These are phyloP conservation scores for Cantharis lateralis DNA, from an alignment of 2,888 invertebrate species.

Conservation along the genomic window DNA sequence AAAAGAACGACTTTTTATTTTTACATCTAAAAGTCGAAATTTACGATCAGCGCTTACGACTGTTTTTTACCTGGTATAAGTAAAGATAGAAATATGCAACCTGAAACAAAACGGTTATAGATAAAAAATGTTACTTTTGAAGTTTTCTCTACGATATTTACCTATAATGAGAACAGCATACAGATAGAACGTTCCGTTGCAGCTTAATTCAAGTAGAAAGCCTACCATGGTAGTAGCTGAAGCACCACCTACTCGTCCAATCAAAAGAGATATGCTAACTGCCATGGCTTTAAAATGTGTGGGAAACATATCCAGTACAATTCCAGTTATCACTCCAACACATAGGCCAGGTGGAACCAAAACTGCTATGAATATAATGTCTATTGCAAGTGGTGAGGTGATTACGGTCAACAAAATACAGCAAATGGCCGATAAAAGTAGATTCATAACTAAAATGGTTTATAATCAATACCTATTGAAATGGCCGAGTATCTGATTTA, in stretches of 20 bases:
- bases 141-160: background rate
- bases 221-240: constrained; percentile 68
- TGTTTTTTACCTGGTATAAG: background rate
- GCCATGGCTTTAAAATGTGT: constrained; percentile 62
- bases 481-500: background rate
- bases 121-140: background rate
- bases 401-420: constrained; percentile 14
- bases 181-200: constrained; percentile 34
- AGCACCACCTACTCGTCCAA: constrained; percentile 68
- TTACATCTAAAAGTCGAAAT: too few relatives aligned
- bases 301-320: constrained; percentile 52
- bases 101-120: background rate
- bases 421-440: constrained; percentile 15
- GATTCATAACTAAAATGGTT: constrained; percentile 6
- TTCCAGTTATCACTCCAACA: constrained; percentile 41
- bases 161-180: background rate
- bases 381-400: constrained; percentile 35
- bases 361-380: constrained; percentile 39
- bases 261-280: constrained; percentile 66
- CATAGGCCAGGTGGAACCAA: constrained; percentile 41
- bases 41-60: background rate
- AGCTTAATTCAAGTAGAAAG: constrained; percentile 61
- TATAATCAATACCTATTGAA: too few relatives aligned
- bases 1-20: too few relatives aligned
- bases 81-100: background rate